These are phyloP conservation scores for Sebastes steindachneri DNA, from an alignment of 2,797 vertebrate species.

Conservation along the genomic window DNA sequence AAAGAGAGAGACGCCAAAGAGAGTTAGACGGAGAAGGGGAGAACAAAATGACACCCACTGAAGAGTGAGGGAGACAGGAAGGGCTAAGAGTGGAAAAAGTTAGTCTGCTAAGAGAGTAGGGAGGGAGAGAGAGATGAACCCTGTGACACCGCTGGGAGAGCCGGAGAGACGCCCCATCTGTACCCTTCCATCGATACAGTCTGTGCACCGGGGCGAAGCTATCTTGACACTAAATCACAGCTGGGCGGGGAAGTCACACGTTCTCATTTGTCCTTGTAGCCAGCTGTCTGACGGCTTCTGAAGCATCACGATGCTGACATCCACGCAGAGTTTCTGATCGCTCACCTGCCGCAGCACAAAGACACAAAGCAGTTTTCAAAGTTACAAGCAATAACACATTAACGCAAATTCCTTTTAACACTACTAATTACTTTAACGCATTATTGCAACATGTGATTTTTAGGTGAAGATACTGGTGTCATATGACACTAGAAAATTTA, in stretches of 20 bases:
- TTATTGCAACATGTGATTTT: too few relatives aligned
- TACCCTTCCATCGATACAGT: too few relatives aligned
- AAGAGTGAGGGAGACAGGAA: slow-evolving; percentile 11
- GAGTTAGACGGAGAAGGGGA: slow-evolving; percentile 1
- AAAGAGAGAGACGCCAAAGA: neutral
- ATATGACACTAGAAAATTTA: too few relatives aligned
- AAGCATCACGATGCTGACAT: neutral
- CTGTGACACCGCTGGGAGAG: slow-evolving; percentile 34
- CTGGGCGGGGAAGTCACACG: neutral
- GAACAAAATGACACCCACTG: slow-evolving; percentile 15
- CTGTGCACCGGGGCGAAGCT: neutral
- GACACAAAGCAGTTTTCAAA: neutral
- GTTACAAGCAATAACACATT: too few relatives aligned
- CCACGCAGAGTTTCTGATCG: neutral
- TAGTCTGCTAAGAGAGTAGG: slow-evolving; percentile 4
- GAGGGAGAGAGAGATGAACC: slow-evolving; percentile 42
- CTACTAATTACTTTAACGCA: too few relatives aligned
- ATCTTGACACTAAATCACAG: slow-evolving; percentile 7
- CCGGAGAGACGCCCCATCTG: neutral
- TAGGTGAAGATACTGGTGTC: too few relatives aligned
- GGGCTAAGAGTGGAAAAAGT: slow-evolving; percentile 36
- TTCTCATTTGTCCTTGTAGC: neutral
- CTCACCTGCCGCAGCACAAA: neutral
- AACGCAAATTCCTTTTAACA: too few relatives aligned
- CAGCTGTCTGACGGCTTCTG: slow-evolving; percentile 23